Base-by-base conservation (phyloP, 1,140 invertebrate genomes). In the Microplitis mediator region DNA sequence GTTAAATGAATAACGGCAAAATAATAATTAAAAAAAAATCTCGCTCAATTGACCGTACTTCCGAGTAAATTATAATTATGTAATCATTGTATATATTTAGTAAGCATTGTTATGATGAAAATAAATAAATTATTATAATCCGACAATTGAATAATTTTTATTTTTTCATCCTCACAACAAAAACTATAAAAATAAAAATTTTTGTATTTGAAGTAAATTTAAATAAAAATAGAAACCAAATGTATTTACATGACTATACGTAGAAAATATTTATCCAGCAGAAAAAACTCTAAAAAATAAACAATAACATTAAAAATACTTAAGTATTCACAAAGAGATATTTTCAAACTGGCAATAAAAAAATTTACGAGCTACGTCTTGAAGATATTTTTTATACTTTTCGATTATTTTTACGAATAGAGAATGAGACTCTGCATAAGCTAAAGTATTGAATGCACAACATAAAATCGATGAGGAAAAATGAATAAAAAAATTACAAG, bases 1-100 rank as follows among this genome's bases (percentile, higher is more conserved):
- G 16, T 23, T 23, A 31, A 9, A 31, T 23, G 4, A 58, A 58
- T 58, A 60, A 65, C 65, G 56, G 70, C 73, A 79, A 77, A 77
- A 78, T 73, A 62, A 36, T 14, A 23, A 51, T 4, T 13, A 36
- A 50, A 45, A 76, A 81, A 79, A 78, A 76, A 71, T 69, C 16
- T 13, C 62, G 62, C 8, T 77, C 71, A 74, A 78, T 76, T 50
- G 63, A 13, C 54, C 70, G 62, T 16, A 70, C 60, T 76, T 77
- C 74, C 73, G 36, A 35, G 6, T 54, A 11, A 45, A 45, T 45
- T 45, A 45, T 58, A 58, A 4, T 31, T 11, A 58, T 23, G 56
- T 31, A 23, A 31, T 58, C 39, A 66, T 66, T 66, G 64, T 69
- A n/a, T 58, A 54, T 5, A 39, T 16, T 4, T 9, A 54, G 51